Evolutionary conservation across 2,113 vertebrate genomes (phyloP).

Genomic region (Lophochroa leadbeateri): DNA sequence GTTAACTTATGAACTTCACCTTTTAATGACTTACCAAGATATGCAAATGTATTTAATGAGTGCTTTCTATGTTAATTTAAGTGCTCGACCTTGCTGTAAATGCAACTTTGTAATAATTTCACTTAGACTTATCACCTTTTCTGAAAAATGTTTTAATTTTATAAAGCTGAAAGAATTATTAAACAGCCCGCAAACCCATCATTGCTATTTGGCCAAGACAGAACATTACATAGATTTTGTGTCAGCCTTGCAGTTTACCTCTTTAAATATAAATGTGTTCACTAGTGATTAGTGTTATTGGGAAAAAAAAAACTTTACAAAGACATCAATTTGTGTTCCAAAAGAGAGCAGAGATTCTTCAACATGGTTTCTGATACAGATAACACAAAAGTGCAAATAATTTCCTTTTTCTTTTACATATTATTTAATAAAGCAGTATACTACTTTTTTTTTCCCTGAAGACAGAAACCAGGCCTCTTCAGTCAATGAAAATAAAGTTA

Average conservation of each 20-base stretch:
- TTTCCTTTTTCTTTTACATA: neutral
- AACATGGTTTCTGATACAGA: neutral
- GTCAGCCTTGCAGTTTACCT: neutral
- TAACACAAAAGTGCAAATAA: neutral
- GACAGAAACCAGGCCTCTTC: neutral
- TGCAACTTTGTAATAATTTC: neutral
- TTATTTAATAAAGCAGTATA: neutral
- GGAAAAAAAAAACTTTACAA: neutral
- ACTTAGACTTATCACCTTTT: neutral
- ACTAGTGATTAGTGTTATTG: neutral
- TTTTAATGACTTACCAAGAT: neutral
- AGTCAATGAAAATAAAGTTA: neutral
- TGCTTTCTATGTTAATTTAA: slow-evolving; percentile 21
- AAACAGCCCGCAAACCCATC: neutral
- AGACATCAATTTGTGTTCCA: neutral
- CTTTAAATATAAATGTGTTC: neutral
- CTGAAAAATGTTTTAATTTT: neutral
- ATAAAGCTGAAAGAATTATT: neutral
- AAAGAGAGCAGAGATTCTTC: neutral
- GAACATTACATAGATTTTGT: neutral
- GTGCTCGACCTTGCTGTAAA: neutral
- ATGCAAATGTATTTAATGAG: slow-evolving; percentile 15
- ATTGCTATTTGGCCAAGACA: neutral
- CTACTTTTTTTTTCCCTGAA: neutral
- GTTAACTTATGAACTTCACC: neutral